Conservation (phyloP, 2,113 vertebrate genomes). For the Theristicus caerulescens region DNA sequence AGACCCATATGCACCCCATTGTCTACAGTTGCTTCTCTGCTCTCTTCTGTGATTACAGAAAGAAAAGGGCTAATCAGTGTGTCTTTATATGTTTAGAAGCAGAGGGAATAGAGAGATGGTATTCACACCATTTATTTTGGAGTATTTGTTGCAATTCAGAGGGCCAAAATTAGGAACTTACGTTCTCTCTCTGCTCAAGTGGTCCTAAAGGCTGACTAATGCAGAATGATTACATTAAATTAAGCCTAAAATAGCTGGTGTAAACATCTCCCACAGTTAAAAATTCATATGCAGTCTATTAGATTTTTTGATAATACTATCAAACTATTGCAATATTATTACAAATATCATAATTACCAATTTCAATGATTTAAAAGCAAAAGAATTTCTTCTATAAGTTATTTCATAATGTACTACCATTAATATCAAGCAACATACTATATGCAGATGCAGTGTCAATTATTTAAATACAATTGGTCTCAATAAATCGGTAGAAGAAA, state of each 20-base stretch:
- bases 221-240: background rate
- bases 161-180: background rate
- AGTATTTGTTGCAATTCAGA: background rate
- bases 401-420: background rate
- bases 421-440: background rate
- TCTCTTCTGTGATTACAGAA: background rate
- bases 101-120: background rate
- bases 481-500: background rate
- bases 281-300: background rate
- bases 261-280: background rate
- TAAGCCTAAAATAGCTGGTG: background rate
- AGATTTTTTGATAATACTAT: background rate
- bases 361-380: background rate
- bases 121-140: background rate
- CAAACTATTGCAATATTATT: background rate
- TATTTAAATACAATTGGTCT: background rate
- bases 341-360: background rate
- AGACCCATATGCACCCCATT: rapidly evolving
- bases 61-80: background rate
- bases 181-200: background rate
- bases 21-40: background rate
- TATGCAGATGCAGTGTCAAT: background rate
- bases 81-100: background rate
- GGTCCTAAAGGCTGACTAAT: background rate
- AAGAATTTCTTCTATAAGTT: background rate